Conservation (phyloP, 2,888 invertebrate species). For the Emmelina monodactyla region DNA sequence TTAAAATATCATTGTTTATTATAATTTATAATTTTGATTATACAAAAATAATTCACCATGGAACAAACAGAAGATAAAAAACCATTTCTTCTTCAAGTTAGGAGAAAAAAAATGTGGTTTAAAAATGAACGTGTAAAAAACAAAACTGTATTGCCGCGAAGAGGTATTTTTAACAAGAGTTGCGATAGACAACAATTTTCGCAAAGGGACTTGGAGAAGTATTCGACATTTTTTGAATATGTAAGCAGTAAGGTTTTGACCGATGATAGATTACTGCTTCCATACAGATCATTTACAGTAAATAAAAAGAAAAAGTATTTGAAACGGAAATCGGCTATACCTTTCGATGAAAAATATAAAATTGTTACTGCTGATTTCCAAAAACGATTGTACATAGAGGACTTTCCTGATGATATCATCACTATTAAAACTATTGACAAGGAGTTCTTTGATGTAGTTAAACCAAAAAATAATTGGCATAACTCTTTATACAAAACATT, state of each 20-base stretch:
- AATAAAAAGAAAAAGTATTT: constrained; percentile 24
- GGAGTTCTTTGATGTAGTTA: constrained; percentile 30
- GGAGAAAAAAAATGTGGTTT: no score
- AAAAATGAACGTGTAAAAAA: no score
- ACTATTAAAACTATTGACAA: constrained; percentile 33
- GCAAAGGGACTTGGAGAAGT: no score
- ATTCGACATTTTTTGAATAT: no score
- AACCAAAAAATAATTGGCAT: constrained; percentile 20
- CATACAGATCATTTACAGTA: constrained; percentile 31
- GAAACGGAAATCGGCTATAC: constrained; percentile 22
- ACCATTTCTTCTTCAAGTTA: no score
- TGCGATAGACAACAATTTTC: no score
- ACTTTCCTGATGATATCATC: constrained; percentile 24
- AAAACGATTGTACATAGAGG: constrained; percentile 24
- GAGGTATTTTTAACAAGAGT: no score
- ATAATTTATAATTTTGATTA: no score
- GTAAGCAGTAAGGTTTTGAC: not conserved
- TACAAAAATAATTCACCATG: no score
- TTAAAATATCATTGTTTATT: no score
- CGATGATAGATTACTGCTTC: constrained; percentile 25
- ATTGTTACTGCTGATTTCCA: constrained; percentile 26
- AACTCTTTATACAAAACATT: constrained; percentile 32
- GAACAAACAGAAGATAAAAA: no score
- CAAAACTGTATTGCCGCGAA: no score
- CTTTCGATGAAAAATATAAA: constrained; percentile 32